These are phyloP conservation scores for Drosophila ezoana DNA, from an alignment of 2,888 invertebrate species.

Conservation along the genomic window DNA sequence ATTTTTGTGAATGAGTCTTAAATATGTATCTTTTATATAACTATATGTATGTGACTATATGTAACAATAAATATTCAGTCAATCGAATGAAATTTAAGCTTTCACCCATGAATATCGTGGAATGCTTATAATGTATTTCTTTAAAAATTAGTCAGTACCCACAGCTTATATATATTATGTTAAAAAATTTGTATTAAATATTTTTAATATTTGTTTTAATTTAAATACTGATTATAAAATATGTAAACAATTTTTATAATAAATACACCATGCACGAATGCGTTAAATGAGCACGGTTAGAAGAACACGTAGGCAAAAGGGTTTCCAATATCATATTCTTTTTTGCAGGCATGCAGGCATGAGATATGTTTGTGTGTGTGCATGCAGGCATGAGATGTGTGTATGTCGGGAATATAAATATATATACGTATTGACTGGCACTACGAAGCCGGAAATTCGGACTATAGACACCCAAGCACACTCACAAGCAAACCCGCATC, in stretches of 20 bases:
- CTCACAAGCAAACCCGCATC: not conserved
- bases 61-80: too few species aligned
- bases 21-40: too few species aligned
- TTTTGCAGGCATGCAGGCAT: not conserved
- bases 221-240: too few species aligned
- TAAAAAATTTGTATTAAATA: too few species aligned
- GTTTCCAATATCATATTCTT: not conserved
- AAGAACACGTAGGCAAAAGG: constrained; percentile 3
- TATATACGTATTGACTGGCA: constrained; percentile 36
- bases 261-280: not conserved
- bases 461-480: constrained; percentile 28
- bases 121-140: too few species aligned
- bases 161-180: too few species aligned
- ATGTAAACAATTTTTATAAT: not conserved
- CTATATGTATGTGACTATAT: too few species aligned
- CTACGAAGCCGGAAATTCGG: constrained; percentile 35
- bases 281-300: not conserved
- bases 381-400: not conserved
- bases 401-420: not conserved
- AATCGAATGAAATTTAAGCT: too few species aligned
- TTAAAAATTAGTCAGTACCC: too few species aligned
- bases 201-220: too few species aligned
- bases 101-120: too few species aligned
- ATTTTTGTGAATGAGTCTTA: too few species aligned
- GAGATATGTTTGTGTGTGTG: not conserved